A percentile compares a stretch with the other conserved stretches of the same genome.
Evolutionary conservation across 2,888 invertebrate species (phyloP).

Genomic region (Melieria omissa): DNA sequence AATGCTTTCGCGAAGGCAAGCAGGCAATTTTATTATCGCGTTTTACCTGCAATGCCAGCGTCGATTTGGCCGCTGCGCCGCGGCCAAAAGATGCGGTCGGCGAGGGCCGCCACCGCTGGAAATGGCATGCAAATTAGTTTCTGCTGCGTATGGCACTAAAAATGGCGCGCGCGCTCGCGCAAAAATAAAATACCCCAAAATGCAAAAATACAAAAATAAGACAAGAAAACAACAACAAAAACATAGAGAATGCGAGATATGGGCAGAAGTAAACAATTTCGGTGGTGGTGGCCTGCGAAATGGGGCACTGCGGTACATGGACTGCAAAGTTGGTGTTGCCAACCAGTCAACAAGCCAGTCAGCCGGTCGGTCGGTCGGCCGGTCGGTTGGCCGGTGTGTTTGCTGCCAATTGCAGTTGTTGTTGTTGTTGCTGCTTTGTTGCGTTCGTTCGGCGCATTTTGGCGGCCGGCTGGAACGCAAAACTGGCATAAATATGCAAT

Average conservation of each 20-base stretch:
- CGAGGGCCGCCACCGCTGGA: conserved; percentile 10
- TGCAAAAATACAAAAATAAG: conserved; percentile 5
- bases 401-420: too few relatives aligned
- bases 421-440: neutral
- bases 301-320: too few relatives aligned
- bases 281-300: neutral
- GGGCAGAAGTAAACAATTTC: neutral
- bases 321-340: too few relatives aligned
- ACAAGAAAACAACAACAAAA: neutral
- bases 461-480: conserved; percentile 29
- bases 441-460: neutral
- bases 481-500: conserved; percentile 38
- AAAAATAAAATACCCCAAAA: neutral
- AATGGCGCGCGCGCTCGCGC: conserved; percentile 31
- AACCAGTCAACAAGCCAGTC: too few relatives aligned
- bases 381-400: conserved; percentile 5
- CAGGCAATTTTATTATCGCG: conserved; percentile 4
- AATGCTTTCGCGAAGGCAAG: neutral
- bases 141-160: conserved; percentile 26
- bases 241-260: neutral
- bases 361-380: neutral
- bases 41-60: neutral
- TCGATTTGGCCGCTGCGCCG: too few relatives aligned
- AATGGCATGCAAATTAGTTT: conserved; percentile 42
- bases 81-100: neutral